A percentile compares a stretch with the other conserved stretches of the same genome.
These are phyloP conservation scores for Lithobates sylvaticus DNA, from an alignment of 2,797 vertebrate genomes.

Conservation along the genomic window DNA sequence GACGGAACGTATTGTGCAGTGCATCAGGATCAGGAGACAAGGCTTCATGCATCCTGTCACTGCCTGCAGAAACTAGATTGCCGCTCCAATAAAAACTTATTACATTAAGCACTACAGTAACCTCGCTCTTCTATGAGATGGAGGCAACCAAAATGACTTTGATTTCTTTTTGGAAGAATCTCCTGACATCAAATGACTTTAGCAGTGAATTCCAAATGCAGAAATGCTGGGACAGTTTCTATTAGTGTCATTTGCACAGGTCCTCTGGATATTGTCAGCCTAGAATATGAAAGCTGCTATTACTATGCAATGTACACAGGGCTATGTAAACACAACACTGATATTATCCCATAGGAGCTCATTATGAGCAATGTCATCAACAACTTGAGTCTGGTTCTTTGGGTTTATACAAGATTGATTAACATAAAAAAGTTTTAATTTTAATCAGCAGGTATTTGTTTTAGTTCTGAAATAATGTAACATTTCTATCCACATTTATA, in stretches of 20 bases:
- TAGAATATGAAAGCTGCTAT: slow-evolving; percentile 21
- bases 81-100: slow-evolving; percentile 55
- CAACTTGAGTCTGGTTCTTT: neutral
- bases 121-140: slow-evolving; percentile 26
- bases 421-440: slow-evolving; percentile 24
- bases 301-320: neutral
- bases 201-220: neutral
- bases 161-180: slow-evolving; percentile 12
- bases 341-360: slow-evolving; percentile 27
- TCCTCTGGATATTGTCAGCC: slow-evolving; percentile 22
- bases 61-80: slow-evolving; percentile 47
- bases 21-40: slow-evolving; percentile 35
- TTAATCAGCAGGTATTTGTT: neutral
- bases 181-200: slow-evolving; percentile 8
- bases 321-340: slow-evolving; percentile 4
- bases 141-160: slow-evolving; percentile 11
- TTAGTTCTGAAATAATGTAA: neutral
- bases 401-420: slow-evolving; percentile 2
- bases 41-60: slow-evolving; percentile 19
- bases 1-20: slow-evolving; percentile 42
- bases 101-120: slow-evolving; percentile 48
- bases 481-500: neutral
- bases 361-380: slow-evolving; percentile 24
- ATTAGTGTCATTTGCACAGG: neutral
- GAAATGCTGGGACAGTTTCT: slow-evolving; percentile 8